Evolutionary conservation across 2,113 vertebrate genomes (phyloP).

Genomic region (Python bivittatus): DNA sequence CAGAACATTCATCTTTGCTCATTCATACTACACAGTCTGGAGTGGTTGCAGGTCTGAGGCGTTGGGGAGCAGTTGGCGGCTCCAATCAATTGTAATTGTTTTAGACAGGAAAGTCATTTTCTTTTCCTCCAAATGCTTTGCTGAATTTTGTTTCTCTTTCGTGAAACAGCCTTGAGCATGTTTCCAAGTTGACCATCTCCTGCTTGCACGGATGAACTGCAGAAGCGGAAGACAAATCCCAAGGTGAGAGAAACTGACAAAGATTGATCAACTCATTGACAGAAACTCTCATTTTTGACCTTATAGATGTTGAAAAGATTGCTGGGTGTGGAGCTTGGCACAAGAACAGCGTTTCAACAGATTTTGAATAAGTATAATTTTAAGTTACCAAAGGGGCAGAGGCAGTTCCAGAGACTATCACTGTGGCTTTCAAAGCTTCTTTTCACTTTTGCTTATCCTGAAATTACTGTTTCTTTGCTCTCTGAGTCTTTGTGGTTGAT

Average conservation of each 20-base stretch:
- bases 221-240: not conserved
- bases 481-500: not conserved
- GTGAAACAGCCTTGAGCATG: slow-evolving; percentile 37
- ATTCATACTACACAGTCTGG: not conserved
- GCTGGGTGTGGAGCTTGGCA: not conserved
- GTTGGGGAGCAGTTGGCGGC: not conserved
- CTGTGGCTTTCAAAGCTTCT: not conserved
- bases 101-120: not conserved
- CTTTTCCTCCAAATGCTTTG: not conserved
- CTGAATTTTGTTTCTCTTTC: slow-evolving; percentile 27
- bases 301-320: slow-evolving; percentile 17
- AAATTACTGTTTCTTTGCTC: not conserved
- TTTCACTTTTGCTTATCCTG: not conserved
- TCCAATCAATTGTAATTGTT: rapidly evolving
- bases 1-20: not conserved
- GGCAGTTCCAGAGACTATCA: not conserved
- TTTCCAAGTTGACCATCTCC: slow-evolving; percentile 15
- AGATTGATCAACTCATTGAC: not conserved
- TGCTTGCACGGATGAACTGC: not conserved
- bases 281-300: not conserved
- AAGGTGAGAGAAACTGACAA: not conserved
- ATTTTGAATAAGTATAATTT: rapidly evolving
- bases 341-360: not conserved
- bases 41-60: not conserved
- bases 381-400: not conserved